Evolutionary conservation across 2,113 vertebrate species (phyloP).

Genomic region (Solenodon paradoxus): DNA sequence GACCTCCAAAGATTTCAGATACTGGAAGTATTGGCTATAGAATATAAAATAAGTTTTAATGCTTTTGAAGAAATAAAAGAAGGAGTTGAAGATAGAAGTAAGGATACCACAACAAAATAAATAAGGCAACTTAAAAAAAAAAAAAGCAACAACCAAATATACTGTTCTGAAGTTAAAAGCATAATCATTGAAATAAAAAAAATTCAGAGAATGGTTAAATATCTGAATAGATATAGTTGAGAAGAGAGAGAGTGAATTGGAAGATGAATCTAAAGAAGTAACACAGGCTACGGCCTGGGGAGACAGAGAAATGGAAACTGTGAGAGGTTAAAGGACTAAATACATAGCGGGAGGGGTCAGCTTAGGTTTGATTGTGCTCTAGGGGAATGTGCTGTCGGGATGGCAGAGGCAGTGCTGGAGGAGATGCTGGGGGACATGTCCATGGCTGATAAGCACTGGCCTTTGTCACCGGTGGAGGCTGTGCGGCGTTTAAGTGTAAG

Average conservation of each 20-base stretch:
- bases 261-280: not conserved
- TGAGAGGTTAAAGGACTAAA: not conserved
- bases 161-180: not conserved
- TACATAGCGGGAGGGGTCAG: not conserved
- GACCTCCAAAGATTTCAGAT: not conserved
- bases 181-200: not conserved
- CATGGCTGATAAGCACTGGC: not conserved
- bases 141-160: too few relatives aligned
- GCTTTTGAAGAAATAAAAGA: not conserved
- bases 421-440: not conserved
- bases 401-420: not conserved
- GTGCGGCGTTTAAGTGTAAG: not conserved
- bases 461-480: not conserved
- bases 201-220: not conserved
- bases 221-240: not conserved
- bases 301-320: not conserved
- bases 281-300: not conserved
- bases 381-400: not conserved
- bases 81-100: not conserved
- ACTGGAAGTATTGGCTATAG: not conserved
- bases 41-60: slow-evolving; percentile 1
- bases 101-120: not conserved
- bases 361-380: not conserved
- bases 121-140: not conserved
- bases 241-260: not conserved